These are phyloP conservation scores for Drosophila subpulchrella DNA, from an alignment of 1,140 invertebrate species.

Conservation along the genomic window DNA sequence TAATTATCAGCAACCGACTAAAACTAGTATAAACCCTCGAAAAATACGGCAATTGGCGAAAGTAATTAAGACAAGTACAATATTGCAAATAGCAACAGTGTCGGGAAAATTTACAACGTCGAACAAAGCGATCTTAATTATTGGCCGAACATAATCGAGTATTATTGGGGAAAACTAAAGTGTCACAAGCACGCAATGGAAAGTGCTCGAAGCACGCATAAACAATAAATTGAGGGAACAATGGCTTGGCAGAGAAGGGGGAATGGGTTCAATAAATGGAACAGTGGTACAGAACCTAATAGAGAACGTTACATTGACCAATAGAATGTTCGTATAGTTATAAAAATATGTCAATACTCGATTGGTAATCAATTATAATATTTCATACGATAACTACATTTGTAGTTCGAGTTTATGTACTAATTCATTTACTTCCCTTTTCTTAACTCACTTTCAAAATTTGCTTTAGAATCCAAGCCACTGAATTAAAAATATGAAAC, in stretches of 20 bases:
- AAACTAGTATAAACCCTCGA: slow-evolving; percentile 52
- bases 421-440: too few species aligned
- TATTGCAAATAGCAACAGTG: slow-evolving; percentile 32
- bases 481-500: too few species aligned
- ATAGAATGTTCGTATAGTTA: too few species aligned
- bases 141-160: slow-evolving; percentile 20
- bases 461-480: too few species aligned
- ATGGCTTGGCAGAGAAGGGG: not conserved
- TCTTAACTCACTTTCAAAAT: too few species aligned
- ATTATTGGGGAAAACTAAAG: slow-evolving; percentile 37
- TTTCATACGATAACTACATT: too few species aligned
- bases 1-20: slow-evolving; percentile 42
- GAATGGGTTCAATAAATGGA: not conserved
- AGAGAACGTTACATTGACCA: too few species aligned
- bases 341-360: too few species aligned
- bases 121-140: slow-evolving; percentile 34
- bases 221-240: slow-evolving; percentile 36
- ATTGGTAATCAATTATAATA: too few species aligned
- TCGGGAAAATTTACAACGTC: slow-evolving; percentile 13
- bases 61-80: slow-evolving; percentile 29
- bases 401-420: too few species aligned
- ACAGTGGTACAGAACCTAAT: slow-evolving; percentile 5
- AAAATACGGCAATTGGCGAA: slow-evolving; percentile 36
- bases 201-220: slow-evolving; percentile 41
- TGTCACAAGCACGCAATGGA: slow-evolving; percentile 50